Evolutionary conservation across 2,888 invertebrate genomes (phyloP).

Genomic region (Boloria selene): DNA sequence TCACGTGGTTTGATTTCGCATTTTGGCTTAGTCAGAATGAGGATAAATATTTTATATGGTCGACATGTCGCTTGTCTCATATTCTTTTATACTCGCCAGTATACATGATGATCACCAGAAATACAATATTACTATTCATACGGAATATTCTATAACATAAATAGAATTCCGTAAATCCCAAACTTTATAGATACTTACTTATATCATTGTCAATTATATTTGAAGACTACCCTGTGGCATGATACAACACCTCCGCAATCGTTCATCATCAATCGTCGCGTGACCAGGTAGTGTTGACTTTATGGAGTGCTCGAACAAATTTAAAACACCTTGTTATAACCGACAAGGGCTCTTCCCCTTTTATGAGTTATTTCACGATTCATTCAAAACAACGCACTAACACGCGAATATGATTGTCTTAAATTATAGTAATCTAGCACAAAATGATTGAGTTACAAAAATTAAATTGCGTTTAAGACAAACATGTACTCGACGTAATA

Average conservation of each 20-base stretch:
- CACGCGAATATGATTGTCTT: conserved; percentile 31
- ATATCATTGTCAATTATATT: background rate
- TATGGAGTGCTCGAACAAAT: conserved; percentile 69
- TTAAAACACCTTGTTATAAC: conserved; percentile 50
- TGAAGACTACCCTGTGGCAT: conserved; percentile 32
- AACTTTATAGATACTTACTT: too few species aligned
- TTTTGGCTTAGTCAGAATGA: too few species aligned
- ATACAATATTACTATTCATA: too few species aligned
- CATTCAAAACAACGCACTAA: conserved; percentile 33
- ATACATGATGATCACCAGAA: too few species aligned
- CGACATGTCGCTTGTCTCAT: too few species aligned
- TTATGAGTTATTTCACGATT: conserved; percentile 42
- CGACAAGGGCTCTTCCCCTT: conserved; percentile 34
- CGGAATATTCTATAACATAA: too few species aligned
- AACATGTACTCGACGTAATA: conserved; percentile 29
- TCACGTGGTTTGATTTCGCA: too few species aligned
- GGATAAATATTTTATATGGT: too few species aligned
- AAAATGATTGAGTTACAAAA: background rate
- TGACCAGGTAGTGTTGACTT: conserved; percentile 72
- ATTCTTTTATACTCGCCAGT: too few species aligned
- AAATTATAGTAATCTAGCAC: conserved; percentile 5
- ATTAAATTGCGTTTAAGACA: conserved; percentile 17
- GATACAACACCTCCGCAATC: conserved; percentile 37
- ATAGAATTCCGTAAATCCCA: too few species aligned
- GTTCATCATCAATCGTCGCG: conserved; percentile 66